A percentile compares a stretch with the other conserved stretches of the same genome.
phyloP scores from a whole-genome alignment of 2,888 invertebrate species.

The Ennomos erosarius region DNA sequence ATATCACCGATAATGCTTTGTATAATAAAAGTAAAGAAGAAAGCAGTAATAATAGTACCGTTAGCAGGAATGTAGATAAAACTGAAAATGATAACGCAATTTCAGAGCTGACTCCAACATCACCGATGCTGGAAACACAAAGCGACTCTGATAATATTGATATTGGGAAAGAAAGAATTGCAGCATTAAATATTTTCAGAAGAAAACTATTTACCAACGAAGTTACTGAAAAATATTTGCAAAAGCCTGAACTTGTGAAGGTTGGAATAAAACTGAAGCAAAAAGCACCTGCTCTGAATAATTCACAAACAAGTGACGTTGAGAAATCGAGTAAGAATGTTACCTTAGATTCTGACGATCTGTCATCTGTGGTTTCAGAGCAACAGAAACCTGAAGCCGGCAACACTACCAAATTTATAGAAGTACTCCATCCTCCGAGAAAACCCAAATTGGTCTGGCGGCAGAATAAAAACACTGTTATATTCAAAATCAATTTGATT shows the following conservation, averaged over 20 bases:
- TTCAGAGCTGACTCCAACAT: neutral
- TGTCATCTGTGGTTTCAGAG: conserved; percentile 42
- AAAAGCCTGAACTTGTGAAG: neutral
- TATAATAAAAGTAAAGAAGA: neutral
- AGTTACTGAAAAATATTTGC: neutral
- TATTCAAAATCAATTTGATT: conserved; percentile 67
- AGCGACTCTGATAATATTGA: conserved; percentile 23
- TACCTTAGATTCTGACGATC: conserved; percentile 55
- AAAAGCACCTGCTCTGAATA: too few species aligned
- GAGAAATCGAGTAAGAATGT: conserved; percentile 2
- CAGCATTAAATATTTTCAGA: conserved; percentile 10
- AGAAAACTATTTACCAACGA: conserved; percentile 8
- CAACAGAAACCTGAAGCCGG: conserved; percentile 7
- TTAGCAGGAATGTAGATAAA: neutral
- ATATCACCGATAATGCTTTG: neutral
- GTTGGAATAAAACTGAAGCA: neutral
- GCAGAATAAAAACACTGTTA: conserved; percentile 59
- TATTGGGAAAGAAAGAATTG: conserved; percentile 1
- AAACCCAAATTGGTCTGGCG: conserved; percentile 70
- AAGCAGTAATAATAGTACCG: neutral
- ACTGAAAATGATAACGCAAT: neutral
- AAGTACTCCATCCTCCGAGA: conserved; percentile 40
- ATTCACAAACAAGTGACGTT: too few species aligned
- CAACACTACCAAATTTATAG: conserved; percentile 22
- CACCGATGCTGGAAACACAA: conserved; percentile 1